phyloP scores from a whole-genome alignment of 2,797 vertebrate species.

The Peromyscus nudipes region DNA sequence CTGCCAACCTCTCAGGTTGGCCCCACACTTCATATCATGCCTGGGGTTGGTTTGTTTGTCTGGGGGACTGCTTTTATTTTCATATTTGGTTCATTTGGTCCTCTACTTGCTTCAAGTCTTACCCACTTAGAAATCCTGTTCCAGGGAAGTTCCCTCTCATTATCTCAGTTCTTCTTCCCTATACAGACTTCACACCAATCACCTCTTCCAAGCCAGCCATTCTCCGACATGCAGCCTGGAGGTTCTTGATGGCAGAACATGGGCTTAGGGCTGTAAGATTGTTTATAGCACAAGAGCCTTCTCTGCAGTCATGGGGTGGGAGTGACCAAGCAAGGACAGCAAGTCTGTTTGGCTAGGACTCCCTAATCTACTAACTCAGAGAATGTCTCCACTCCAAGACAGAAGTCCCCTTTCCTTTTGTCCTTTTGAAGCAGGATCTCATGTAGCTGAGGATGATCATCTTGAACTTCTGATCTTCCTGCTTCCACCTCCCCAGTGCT shows the following conservation, averaged over 20 bases:
- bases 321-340: neutral
- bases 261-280: conserved; percentile 11
- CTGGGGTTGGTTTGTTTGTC: neutral
- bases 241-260: neutral
- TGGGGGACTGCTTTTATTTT: neutral
- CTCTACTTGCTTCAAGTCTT: conserved; percentile 33
- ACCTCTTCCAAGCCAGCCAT: neutral
- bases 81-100: neutral
- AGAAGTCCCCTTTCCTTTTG: neutral
- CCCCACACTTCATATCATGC: neutral
- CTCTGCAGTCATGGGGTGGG: neutral
- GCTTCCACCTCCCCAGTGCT: neutral
- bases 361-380: neutral
- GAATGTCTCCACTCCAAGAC: neutral
- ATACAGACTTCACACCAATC: neutral
- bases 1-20: conserved; percentile 10
- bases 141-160: neutral
- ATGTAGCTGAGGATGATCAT: neutral
- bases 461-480: neutral
- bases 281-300: neutral
- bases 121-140: conserved; percentile 42
- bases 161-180: neutral
- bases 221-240: neutral
- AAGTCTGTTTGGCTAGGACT: conserved; percentile 22
- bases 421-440: neutral